Percentiles rank a stretch among this genome's conserved stretches.
Evolutionary conservation across 1,140 invertebrate genomes (phyloP).

Genomic region (Pseudachorutes palmiensis): DNA sequence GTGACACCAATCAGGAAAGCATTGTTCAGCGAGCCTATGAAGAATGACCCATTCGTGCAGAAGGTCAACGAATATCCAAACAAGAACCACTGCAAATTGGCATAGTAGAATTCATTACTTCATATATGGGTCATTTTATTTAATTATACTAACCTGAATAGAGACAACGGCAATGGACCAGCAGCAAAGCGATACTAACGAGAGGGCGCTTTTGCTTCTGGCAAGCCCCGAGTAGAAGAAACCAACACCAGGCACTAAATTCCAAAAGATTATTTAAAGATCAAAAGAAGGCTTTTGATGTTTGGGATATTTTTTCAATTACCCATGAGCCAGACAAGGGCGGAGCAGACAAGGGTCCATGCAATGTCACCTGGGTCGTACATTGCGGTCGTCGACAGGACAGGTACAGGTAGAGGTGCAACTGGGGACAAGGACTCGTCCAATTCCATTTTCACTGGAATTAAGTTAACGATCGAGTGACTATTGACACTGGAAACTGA

Average conservation of each 20-base stretch:
- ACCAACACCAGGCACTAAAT: slow-evolving; percentile 32
- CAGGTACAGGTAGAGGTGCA: too few species aligned
- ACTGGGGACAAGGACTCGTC: too few species aligned
- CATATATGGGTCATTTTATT: neutral
- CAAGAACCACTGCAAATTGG: slow-evolving; percentile 27
- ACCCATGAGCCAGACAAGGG: slow-evolving; percentile 33
- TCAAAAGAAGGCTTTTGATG: too few species aligned
- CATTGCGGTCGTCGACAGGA: too few species aligned
- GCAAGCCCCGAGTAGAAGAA: slow-evolving; percentile 36
- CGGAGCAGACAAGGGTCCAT: slow-evolving; percentile 26
- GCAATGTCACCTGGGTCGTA: slow-evolving; percentile 30
- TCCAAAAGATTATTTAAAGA: too few species aligned
- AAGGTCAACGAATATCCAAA: slow-evolving; percentile 34
- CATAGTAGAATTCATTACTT: neutral
- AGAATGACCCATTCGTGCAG: slow-evolving; percentile 18
- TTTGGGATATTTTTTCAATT: too few species aligned
- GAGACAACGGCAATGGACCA: slow-evolving; percentile 35
- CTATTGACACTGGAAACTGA: too few species aligned
- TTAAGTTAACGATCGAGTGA: too few species aligned
- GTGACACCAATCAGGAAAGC: slow-evolving; percentile 21
- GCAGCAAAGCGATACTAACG: slow-evolving; percentile 25
- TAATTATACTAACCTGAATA: slow-evolving; percentile 26
- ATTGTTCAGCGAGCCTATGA: slow-evolving; percentile 31
- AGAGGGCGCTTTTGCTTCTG: slow-evolving; percentile 22
- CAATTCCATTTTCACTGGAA: too few species aligned